Base-by-base conservation (phyloP, 2,888 invertebrate species). In the Steinernema scapterisci region DNA sequence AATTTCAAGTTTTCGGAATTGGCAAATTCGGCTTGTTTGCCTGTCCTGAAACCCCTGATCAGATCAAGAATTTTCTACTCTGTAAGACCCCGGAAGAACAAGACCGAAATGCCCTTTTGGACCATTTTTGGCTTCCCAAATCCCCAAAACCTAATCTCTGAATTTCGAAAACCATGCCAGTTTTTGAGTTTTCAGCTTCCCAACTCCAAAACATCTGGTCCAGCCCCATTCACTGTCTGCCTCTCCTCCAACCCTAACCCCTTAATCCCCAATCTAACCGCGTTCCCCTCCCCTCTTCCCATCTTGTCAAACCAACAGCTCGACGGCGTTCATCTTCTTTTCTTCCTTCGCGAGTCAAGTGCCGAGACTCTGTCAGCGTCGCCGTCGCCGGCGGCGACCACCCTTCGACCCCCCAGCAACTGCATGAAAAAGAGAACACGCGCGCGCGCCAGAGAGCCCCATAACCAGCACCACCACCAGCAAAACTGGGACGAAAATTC, bases 371-470 rank as follows among this genome's bases (percentile, higher is more conserved):
- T 16, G n/a, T 3, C 19, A 3, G 23, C 21, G 52, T 19, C 52
- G n/a, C n/a, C n/a, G 52, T n/a, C 52, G 11, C 21, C 52, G 25
- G 1, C 31, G 31, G 31, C 48, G 63, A 63, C 63, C 63, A 63
- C 63, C 63, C 63, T 63, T 27, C 63, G 27, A 63, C 23, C 63
- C 23, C 63, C 63, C 63, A 21, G 25, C 63, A 63, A 63, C 48
- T 48, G 19, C 48, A 48, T 48, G n/a, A 48, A 16, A 16, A 13
- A 9, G 38, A 48, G 19, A 44, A 44, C 45, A 16, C 45, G 45
- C 45, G 45, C 45, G 9, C 45, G 45, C 45, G 45, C 13, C 38
- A 38, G 38, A 38, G 38, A 38, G 48, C 48, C n/a, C n/a, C n/a
- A 19, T 48, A 48, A 48, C 38, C 38, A 38, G 38, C 21, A 52